These are phyloP conservation scores for Eumaeus atala DNA, from an alignment of 1,140 invertebrate genomes.

Conservation along the genomic window DNA sequence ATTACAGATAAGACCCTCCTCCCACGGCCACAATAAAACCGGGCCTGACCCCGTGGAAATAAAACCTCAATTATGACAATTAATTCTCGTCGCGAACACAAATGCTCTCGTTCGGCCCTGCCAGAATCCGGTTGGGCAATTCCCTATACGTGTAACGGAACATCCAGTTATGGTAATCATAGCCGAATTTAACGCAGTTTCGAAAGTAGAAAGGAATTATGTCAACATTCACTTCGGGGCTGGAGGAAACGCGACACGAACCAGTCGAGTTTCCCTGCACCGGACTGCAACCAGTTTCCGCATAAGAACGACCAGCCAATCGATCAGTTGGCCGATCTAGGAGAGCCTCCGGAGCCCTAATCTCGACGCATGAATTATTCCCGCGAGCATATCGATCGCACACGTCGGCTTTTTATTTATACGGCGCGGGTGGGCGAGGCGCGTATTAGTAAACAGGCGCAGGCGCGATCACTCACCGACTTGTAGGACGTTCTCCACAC, in stretches of 20 bases:
- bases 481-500: slow-evolving; percentile 89
- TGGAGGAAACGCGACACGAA: slow-evolving; percentile 26
- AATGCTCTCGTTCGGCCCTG: slow-evolving; percentile 25
- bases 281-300: too few relatives aligned
- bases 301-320: too few relatives aligned
- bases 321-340: too few relatives aligned
- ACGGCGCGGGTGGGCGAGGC: slow-evolving; percentile 71
- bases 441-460: slow-evolving; percentile 73
- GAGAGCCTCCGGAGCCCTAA: slow-evolving; percentile 40
- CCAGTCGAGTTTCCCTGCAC: not conserved
- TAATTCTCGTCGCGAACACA: not conserved
- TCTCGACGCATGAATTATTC: slow-evolving; percentile 71
- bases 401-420: slow-evolving; percentile 73
- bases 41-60: slow-evolving; percentile 50
- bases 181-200: slow-evolving; percentile 65
- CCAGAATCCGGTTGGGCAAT: slow-evolving; percentile 61
- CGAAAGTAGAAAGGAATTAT: slow-evolving; percentile 51
- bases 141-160: slow-evolving; percentile 60
- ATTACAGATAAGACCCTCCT: slow-evolving; percentile 59
- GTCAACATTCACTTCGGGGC: slow-evolving; percentile 19
- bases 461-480: slow-evolving; percentile 84
- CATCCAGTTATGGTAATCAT: slow-evolving; percentile 70
- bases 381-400: slow-evolving; percentile 73
- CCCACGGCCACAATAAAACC: slow-evolving; percentile 50
- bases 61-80: slow-evolving; percentile 49